A percentile compares a stretch with the other conserved stretches of the same genome.
Evolutionary conservation across 2,113 vertebrate genomes (phyloP).

Genomic region (Cariama cristata): DNA sequence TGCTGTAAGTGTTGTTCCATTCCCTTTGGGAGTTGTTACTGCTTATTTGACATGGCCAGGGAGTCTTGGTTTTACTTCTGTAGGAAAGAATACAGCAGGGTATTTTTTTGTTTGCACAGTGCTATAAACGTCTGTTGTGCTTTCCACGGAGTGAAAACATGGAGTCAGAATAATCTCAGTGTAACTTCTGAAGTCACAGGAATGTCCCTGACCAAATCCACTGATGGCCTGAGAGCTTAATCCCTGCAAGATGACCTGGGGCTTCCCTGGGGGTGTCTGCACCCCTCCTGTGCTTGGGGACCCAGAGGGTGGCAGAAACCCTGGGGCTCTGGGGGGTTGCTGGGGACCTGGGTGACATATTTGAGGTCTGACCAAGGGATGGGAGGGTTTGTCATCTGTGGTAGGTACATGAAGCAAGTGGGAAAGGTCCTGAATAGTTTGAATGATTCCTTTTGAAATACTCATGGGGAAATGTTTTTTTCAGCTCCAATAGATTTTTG

Average conservation of each 20-base stretch:
- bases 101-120: not conserved
- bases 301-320: not conserved
- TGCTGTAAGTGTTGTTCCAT: not conserved
- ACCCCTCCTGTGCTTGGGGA: fast-evolving
- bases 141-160: not conserved
- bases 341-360: not conserved
- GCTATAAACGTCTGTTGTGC: not conserved
- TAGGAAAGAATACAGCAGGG: not conserved
- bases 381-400: not conserved
- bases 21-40: not conserved
- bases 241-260: not conserved
- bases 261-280: not conserved
- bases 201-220: not conserved
- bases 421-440: not conserved
- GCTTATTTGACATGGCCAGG: not conserved
- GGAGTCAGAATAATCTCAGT: not conserved
- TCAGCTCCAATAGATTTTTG: not conserved
- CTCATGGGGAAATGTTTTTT: not conserved
- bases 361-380: not conserved
- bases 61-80: not conserved
- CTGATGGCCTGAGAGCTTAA: not conserved
- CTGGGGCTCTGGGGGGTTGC: not conserved
- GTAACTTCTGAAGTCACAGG: not conserved
- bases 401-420: not conserved
- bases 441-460: not conserved